Base-by-base conservation (phyloP, 2,888 invertebrate species). In the Tribolium freemani region DNA sequence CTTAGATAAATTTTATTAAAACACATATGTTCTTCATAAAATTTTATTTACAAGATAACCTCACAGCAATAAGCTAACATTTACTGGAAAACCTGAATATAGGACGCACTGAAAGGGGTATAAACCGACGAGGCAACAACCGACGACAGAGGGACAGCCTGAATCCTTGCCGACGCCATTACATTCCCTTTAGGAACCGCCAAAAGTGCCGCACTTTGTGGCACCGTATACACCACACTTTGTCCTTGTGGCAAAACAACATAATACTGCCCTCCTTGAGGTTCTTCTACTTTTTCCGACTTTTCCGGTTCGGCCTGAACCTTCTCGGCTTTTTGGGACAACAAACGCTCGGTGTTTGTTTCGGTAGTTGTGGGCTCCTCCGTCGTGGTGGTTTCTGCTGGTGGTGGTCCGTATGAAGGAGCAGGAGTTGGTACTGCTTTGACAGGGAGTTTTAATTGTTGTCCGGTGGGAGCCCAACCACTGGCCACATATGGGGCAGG, bases 391-490 rank as follows among this genome's bases (percentile, higher is more conserved):
- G 76, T 16, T 54, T 74, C 51, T 61, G 79, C 72, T 67, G 84
- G 82, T 57, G 84, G 82, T 57, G 84, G 82, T 58, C 83, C 83
- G 67, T 84, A 84, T 16, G 77, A 71, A 1, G 45, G 83, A 78
- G 45, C 58, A 8, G 74, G 56, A 77, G 76, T 48, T 30, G 79
- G 77, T 30, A 83, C 80, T n/a, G 71, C 73, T 74, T 73, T 76
- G n/a, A 71, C 45, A 1, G 88, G 88, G 3, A 87, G 81, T 69
- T 85, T 83, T 67, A 88, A 88, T 1, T 85, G 78, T 53, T 86
- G 86, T 9, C 88, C 88, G 8, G 83, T 79, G 20, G 89, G 88
- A 71, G 80, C 84, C 86, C 87, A 88, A 30, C 87, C 88, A 9
- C 88, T 84, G 2, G 87, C 79, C 16, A 80, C 71, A 72, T 88